phyloP scores from a whole-genome alignment of 92 coral and sea anemone species.

The Meandrina meandrites region DNA sequence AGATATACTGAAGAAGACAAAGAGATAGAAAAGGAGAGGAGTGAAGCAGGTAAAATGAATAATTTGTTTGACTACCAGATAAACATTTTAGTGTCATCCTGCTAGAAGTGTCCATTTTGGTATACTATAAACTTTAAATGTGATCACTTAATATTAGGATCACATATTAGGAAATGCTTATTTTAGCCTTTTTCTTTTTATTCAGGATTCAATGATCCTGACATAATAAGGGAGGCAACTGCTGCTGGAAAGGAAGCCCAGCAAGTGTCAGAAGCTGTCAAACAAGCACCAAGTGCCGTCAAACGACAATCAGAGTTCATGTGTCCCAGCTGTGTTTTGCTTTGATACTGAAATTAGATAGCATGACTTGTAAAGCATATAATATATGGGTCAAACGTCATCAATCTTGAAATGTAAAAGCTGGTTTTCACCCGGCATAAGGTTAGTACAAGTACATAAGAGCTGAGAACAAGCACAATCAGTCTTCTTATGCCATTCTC shows the following conservation, averaged over 20 bases:
- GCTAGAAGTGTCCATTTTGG: no score
- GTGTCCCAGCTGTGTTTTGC: constrained; percentile 60
- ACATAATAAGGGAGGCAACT: constrained; percentile 64
- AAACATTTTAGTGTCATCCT: no score
- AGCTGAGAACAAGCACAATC: no score
- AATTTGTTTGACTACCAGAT: no score
- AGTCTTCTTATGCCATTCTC: no score
- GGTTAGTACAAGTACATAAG: no score
- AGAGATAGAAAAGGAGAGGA: constrained; percentile 62
- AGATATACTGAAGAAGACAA: constrained; percentile 79
- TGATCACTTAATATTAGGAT: no score
- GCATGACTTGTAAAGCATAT: neutral
- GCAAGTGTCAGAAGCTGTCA: constrained; percentile 74
- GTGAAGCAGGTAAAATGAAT: constrained; percentile 57
- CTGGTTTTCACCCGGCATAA: no score
- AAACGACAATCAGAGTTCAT: constrained; percentile 69
- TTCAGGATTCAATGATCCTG: constrained; percentile 68
- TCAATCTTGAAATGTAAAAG: neutral
- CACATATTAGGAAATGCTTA: neutral
- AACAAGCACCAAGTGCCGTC: constrained; percentile 71
- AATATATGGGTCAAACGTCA: neutral
- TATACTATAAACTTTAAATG: no score
- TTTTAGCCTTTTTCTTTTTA: neutral
- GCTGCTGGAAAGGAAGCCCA: constrained; percentile 75
- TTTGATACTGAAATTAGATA: constrained; percentile 17